phyloP scores from a whole-genome alignment of 2,113 vertebrate genomes.

The Microtus pennsylvanicus region DNA sequence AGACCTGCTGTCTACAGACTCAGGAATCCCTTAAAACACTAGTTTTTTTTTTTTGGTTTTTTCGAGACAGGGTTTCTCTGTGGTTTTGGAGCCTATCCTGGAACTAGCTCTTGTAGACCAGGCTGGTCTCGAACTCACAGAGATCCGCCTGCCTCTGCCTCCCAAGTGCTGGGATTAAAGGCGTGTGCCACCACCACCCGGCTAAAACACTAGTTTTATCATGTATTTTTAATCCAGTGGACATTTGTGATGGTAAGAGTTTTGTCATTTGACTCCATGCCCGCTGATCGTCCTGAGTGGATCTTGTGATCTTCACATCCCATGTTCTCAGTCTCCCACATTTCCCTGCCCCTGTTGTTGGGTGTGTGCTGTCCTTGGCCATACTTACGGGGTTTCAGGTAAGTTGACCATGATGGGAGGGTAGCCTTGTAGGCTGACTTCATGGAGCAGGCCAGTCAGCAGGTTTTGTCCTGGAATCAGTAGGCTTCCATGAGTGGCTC shows the following conservation, averaged over 20 bases:
- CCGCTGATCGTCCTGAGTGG: not conserved
- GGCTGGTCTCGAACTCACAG: too few species aligned
- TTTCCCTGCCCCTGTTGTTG: not conserved
- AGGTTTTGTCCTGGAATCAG: not conserved
- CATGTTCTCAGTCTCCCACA: not conserved
- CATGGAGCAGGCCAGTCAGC: fast-evolving
- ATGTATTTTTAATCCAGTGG: not conserved
- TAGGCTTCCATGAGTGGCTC: not conserved
- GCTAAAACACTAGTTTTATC: not conserved
- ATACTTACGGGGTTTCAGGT: not conserved
- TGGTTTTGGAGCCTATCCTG: too few species aligned
- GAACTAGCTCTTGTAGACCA: too few species aligned
- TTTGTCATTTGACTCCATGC: not conserved
- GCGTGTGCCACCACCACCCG: too few species aligned
- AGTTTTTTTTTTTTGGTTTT: too few species aligned
- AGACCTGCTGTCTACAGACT: not conserved
- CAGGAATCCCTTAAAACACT: not conserved
- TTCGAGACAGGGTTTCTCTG: too few species aligned
- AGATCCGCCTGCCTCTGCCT: too few species aligned
- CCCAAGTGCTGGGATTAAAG: too few species aligned
- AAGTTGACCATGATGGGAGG: not conserved
- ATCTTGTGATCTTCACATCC: not conserved
- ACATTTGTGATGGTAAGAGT: too few species aligned
- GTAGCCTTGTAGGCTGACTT: fast-evolving
- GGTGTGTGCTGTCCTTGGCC: not conserved